These are phyloP conservation scores for Xylocopa sonorina DNA, from an alignment of 1,140 invertebrate species.

Conservation along the genomic window DNA sequence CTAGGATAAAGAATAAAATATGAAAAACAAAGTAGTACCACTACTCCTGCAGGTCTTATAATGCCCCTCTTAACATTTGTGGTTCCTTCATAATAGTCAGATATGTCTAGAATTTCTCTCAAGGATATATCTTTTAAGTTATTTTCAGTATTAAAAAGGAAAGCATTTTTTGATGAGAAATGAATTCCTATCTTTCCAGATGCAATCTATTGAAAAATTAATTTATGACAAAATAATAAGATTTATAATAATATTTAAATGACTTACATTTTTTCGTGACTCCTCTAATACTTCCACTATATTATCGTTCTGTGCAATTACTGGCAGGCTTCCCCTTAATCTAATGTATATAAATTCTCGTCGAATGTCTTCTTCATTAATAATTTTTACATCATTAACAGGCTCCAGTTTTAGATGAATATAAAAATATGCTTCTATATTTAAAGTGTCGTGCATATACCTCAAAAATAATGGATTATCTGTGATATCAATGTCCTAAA, in stretches of 20 bases:
- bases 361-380: slow-evolving; percentile 84
- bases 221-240: background rate
- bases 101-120: slow-evolving; percentile 82
- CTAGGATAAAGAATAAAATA: too few species aligned
- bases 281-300: slow-evolving; percentile 74
- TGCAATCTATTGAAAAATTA: slow-evolving; percentile 80
- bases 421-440: slow-evolving; percentile 85
- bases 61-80: slow-evolving; percentile 81
- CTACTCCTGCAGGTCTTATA: slow-evolving; percentile 75
- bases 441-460: slow-evolving; percentile 82
- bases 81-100: slow-evolving; percentile 69
- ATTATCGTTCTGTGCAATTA: slow-evolving; percentile 71
- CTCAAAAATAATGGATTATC: slow-evolving; percentile 88
- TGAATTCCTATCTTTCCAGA: slow-evolving; percentile 86
- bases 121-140: slow-evolving; percentile 82
- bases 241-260: slow-evolving; percentile 6
- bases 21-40: slow-evolving; percentile 72
- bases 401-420: slow-evolving; percentile 87
- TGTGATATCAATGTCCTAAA: slow-evolving; percentile 88
- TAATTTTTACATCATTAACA: slow-evolving; percentile 83
- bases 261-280: slow-evolving; percentile 76
- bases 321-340: slow-evolving; percentile 76
- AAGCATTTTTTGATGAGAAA: slow-evolving; percentile 83
- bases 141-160: slow-evolving; percentile 83
- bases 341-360: slow-evolving; percentile 87